These are phyloP conservation scores for Scylla paramamosain DNA, from an alignment of 1,140 invertebrate species.

Conservation along the genomic window DNA sequence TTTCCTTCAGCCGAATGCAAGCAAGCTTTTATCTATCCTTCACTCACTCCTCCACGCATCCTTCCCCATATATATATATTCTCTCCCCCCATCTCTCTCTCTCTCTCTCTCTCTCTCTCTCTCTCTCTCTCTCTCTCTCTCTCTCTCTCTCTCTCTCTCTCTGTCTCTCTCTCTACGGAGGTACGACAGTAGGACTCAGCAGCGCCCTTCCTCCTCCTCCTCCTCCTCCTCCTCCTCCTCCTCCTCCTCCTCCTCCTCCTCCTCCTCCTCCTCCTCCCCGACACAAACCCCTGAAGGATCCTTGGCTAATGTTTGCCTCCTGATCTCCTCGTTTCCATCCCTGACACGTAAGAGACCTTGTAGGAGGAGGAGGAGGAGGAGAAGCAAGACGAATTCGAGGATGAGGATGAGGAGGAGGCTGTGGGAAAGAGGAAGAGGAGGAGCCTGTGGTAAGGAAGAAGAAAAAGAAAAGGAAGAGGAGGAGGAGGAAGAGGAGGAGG, in stretches of 20 bases:
- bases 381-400: background rate
- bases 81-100: background rate
- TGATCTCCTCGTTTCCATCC: background rate
- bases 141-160: background rate
- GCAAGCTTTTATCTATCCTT: background rate
- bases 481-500: too few species aligned
- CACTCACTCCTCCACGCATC: background rate
- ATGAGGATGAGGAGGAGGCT: background rate
- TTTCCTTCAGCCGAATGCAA: background rate
- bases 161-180: background rate
- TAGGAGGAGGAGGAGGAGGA: background rate
- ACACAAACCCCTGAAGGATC: background rate
- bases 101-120: background rate
- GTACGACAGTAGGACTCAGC: background rate
- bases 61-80: background rate
- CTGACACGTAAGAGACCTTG: conserved; percentile 10
- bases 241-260: too few species aligned
- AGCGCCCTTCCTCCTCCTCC: background rate
- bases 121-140: background rate
- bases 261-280: background rate
- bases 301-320: background rate
- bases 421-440: too few species aligned
- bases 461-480: too few species aligned
- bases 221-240: too few species aligned
- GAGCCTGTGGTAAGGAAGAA: too few species aligned